phyloP scores from a whole-genome alignment of 2,797 vertebrate genomes.

The Hoplostethus atlanticus region DNA sequence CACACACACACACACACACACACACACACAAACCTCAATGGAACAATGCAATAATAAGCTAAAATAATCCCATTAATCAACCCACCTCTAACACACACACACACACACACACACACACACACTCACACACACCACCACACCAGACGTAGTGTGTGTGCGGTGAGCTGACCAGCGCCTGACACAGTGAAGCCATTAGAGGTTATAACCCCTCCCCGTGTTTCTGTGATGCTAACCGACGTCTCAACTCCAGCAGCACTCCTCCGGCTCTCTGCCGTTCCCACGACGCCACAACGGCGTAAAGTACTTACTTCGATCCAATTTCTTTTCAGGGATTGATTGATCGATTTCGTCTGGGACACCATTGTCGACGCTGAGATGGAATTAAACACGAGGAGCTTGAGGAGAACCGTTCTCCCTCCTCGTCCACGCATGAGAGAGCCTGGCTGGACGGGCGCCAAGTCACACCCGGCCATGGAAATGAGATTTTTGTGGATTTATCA shows the following conservation, averaged over 20 bases:
- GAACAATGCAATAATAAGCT: too few relatives aligned
- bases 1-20: too few relatives aligned
- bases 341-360: conserved; percentile 17
- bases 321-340: conserved; percentile 17
- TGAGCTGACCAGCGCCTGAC: not conserved
- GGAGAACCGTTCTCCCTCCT: not conserved
- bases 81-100: not conserved
- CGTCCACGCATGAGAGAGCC: not conserved
- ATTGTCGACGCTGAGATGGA: conserved; percentile 12
- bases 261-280: not conserved
- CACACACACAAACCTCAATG: too few relatives aligned
- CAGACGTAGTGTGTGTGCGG: not conserved
- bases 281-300: not conserved
- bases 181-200: not conserved
- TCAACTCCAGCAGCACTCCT: not conserved
- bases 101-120: not conserved
- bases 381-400: not conserved
- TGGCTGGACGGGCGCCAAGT: not conserved
- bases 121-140: not conserved
- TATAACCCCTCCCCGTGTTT: too few relatives aligned
- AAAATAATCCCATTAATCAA: too few relatives aligned
- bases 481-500: conserved; percentile 1
- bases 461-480: not conserved
- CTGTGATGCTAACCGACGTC: not conserved
- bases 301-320: conserved; percentile 10